These are phyloP conservation scores for Adineta ricciae DNA, from an alignment of 2,888 invertebrate species.

Conservation along the genomic window DNA sequence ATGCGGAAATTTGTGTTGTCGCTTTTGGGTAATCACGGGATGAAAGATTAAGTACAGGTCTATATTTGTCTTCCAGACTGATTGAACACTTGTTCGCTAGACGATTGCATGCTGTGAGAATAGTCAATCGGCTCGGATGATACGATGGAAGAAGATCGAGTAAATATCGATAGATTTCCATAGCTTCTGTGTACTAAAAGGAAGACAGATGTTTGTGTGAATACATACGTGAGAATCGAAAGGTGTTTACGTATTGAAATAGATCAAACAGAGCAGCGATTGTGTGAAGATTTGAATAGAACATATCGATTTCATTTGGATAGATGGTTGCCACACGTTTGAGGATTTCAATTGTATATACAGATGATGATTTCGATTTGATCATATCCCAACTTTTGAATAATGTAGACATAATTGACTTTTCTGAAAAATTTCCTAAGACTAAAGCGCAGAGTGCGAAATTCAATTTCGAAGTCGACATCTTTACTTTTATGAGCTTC, in stretches of 20 bases:
- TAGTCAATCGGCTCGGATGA: background rate
- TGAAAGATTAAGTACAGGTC: background rate
- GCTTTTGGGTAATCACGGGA: background rate
- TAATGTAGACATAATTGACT: background rate
- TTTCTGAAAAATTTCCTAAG: slow-evolving; percentile 3
- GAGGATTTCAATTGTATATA: background rate
- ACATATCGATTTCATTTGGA: slow-evolving; percentile 15
- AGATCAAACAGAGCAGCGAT: background rate
- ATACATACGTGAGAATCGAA: too few relatives aligned
- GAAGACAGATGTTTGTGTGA: too few relatives aligned
- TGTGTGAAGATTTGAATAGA: background rate
- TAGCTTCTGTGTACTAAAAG: background rate
- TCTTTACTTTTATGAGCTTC: background rate
- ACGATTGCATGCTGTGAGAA: background rate
- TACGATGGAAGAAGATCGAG: background rate
- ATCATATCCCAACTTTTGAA: slow-evolving; percentile 16
- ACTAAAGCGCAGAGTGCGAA: background rate
- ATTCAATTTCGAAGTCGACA: too few relatives aligned
- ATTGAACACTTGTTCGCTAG: background rate
- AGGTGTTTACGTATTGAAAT: background rate
- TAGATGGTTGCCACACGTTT: background rate
- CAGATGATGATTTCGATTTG: background rate
- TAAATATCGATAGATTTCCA: slow-evolving; percentile 11
- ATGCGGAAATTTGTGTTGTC: background rate
- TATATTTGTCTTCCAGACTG: background rate